phyloP scores from a whole-genome alignment of 1,140 invertebrate genomes.

The Hylaeus anthracinus region DNA sequence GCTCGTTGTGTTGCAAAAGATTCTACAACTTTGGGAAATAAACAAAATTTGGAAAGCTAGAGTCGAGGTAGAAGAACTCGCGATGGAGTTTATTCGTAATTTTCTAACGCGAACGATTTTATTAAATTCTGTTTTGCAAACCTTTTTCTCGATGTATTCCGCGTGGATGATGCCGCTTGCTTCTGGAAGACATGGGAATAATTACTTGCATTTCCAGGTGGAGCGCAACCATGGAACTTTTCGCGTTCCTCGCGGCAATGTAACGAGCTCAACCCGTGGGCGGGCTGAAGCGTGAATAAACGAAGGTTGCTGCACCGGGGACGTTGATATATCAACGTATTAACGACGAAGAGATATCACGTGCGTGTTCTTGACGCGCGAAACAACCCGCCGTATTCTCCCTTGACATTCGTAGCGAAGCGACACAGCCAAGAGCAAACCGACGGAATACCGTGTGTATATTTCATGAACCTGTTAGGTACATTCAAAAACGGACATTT shows the following conservation, averaged over 20 bases:
- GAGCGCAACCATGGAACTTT: not conserved
- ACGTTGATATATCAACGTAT: not conserved
- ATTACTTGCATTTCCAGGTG: constrained; percentile 8
- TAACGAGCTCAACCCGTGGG: too few relatives aligned
- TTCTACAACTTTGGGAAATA: too few relatives aligned
- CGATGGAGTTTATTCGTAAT: too few relatives aligned
- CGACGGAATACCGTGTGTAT: too few relatives aligned
- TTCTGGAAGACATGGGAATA: not conserved
- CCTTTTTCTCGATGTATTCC: not conserved
- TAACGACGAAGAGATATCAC: not conserved
- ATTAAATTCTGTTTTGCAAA: constrained; percentile 29
- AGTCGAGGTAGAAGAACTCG: too few relatives aligned
- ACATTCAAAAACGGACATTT: too few relatives aligned
- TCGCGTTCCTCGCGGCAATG: not conserved
- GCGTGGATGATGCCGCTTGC: not conserved
- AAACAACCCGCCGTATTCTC: not conserved
- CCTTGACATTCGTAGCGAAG: not conserved
- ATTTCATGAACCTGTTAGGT: too few relatives aligned
- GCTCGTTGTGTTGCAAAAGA: too few relatives aligned
- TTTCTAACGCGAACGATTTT: not conserved
- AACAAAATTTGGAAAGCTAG: too few relatives aligned
- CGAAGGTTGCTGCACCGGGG: not conserved
- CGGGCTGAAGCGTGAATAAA: not conserved
- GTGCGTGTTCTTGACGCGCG: not conserved
- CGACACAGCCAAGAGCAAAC: not conserved